Percentiles rank a stretch among this genome's conserved stretches.
These are phyloP conservation scores for Scalopus aquaticus DNA, from an alignment of 2,113 vertebrate species.

Conservation along the genomic window DNA sequence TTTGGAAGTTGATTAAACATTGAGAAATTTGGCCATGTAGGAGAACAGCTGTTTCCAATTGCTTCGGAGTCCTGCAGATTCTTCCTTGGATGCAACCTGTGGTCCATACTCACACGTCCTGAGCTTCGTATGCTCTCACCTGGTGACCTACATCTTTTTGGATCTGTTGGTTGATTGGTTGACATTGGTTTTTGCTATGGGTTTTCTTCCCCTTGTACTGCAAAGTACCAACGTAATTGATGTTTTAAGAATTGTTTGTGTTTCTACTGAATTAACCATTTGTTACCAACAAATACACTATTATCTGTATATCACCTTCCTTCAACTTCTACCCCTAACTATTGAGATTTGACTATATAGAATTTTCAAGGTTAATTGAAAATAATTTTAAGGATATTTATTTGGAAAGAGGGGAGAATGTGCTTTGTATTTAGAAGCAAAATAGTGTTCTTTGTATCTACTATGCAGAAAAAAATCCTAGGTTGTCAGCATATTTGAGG, in stretches of 20 bases:
- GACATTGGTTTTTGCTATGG: background rate
- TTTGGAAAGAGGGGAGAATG: constrained; percentile 61
- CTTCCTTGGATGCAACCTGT: background rate
- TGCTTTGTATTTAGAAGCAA: constrained; percentile 78
- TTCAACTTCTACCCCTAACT: constrained; percentile 77
- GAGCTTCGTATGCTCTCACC: background rate
- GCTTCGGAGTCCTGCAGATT: background rate
- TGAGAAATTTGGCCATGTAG: constrained; percentile 32
- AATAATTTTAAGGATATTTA: constrained; percentile 84
- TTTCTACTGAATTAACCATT: constrained; percentile 69
- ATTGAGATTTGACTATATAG: constrained; percentile 79
- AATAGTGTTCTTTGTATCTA: constrained; percentile 71
- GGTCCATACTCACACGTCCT: background rate
- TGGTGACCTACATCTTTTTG: constrained; percentile 30
- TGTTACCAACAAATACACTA: constrained; percentile 31
- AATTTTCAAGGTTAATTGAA: constrained; percentile 84
- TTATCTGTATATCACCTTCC: constrained; percentile 63
- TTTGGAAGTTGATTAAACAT: constrained; percentile 38
- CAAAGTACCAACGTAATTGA: constrained; percentile 67
- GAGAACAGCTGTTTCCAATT: constrained; percentile 61
- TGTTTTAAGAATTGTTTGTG: constrained; percentile 62
- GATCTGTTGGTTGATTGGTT: background rate
- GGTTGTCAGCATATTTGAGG: constrained; percentile 76
- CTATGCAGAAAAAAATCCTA: constrained; percentile 66
- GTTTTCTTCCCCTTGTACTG: background rate